These are phyloP conservation scores for Meloidogyne chitwoodi DNA, from an alignment of 1,140 invertebrate genomes.

Conservation along the genomic window DNA sequence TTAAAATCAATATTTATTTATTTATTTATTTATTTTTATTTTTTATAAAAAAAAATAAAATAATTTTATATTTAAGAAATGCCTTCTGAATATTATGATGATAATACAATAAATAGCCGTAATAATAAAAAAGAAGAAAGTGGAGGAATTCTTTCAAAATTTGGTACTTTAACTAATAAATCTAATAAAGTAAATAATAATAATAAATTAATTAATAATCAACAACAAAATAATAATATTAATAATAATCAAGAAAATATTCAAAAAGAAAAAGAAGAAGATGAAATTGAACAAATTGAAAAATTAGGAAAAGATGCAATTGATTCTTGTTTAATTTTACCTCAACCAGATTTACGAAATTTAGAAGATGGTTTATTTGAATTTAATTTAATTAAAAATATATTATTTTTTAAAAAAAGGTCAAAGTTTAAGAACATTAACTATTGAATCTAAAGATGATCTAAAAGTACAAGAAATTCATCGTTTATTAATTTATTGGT, in stretches of 20 bases:
- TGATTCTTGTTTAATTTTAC: constrained; percentile 41
- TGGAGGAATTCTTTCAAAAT: constrained; percentile 35
- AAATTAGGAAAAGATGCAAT: constrained; percentile 42
- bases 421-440: constrained; percentile 91
- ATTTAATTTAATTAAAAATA: background rate
- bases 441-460: constrained; percentile 78
- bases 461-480: constrained; percentile 81
- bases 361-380: constrained; percentile 36
- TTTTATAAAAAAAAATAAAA: background rate
- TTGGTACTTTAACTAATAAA: constrained; percentile 39
- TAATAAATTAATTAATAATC: background rate
- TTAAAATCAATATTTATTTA: background rate
- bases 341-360: constrained; percentile 38
- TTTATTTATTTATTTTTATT: background rate
- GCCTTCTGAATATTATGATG: constrained; percentile 11
- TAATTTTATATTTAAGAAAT: background rate
- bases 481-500: constrained; percentile 60
- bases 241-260: background rate
- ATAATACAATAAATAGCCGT: constrained; percentile 5
- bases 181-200: constrained; percentile 48
- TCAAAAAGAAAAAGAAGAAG: constrained; percentile 32
- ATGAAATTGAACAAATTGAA: constrained; percentile 42
- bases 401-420: constrained; percentile 31
- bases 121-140: constrained; percentile 23
- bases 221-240: background rate